Evolutionary conservation across 2,888 invertebrate genomes (phyloP).

Genomic region (Eremobia ochroleuca): DNA sequence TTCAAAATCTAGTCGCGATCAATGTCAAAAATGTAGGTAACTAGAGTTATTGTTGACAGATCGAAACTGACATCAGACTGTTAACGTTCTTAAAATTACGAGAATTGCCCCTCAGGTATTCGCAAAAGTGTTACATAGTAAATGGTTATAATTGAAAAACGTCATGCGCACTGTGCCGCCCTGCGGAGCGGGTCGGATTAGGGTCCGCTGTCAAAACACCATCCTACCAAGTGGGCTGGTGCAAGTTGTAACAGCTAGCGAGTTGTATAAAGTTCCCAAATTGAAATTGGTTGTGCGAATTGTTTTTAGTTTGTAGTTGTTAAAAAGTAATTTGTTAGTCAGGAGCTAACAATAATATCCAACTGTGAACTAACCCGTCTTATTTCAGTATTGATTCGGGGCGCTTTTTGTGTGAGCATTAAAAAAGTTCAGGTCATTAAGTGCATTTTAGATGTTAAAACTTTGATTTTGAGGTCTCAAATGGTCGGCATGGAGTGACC

Average conservation of each 20-base stretch:
- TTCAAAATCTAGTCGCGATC: no score
- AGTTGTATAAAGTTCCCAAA: conserved; percentile 27
- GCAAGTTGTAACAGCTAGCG: conserved; percentile 57
- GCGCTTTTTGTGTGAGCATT: background rate
- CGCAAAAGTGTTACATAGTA: conserved; percentile 86
- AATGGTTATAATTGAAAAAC: conserved; percentile 86
- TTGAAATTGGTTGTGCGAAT: conserved; percentile 13
- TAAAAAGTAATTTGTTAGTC: background rate
- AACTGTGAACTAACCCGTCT: background rate
- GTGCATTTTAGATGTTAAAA: background rate
- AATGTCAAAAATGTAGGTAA: no score
- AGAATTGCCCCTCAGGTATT: conserved; percentile 52
- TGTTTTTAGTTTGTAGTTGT: background rate
- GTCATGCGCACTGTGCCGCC: conserved; percentile 86
- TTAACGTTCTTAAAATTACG: no score
- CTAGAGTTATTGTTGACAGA: no score
- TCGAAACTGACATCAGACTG: no score
- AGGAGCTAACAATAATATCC: background rate
- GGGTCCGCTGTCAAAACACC: conserved; percentile 87
- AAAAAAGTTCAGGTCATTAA: background rate
- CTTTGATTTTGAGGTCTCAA: background rate
- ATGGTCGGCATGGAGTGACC: background rate
- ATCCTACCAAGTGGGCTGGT: conserved; percentile 65
- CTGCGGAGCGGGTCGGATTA: conserved; percentile 85
- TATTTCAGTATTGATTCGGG: background rate